Evolutionary conservation across 2,113 vertebrate species (phyloP).

Genomic region (Hirundichthys speculiger): DNA sequence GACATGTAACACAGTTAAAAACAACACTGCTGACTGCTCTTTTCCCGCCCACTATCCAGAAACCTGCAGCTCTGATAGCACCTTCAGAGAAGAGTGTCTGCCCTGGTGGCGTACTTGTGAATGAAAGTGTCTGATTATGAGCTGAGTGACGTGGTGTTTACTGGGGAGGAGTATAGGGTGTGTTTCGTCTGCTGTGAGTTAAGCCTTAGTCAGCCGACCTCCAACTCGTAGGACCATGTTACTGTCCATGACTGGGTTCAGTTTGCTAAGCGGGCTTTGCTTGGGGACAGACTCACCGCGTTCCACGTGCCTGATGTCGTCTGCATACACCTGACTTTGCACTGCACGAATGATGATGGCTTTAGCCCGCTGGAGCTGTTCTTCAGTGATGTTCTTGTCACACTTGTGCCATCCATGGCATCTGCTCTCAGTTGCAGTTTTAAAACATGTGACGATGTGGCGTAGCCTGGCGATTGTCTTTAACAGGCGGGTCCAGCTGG

Average conservation of each 20-base stretch:
- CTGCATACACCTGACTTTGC: too few relatives aligned
- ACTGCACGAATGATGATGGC: too few relatives aligned
- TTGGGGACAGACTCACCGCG: too few relatives aligned
- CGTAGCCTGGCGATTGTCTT: constrained; percentile 8
- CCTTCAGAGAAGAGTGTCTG: not conserved
- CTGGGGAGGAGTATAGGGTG: constrained; percentile 5
- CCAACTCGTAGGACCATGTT: too few relatives aligned
- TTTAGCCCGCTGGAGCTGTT: too few relatives aligned
- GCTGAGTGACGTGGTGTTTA: not conserved
- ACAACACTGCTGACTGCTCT: not conserved
- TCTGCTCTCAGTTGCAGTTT: too few relatives aligned
- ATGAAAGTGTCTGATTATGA: constrained; percentile 6
- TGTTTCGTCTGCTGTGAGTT: not conserved
- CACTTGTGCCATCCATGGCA: too few relatives aligned
- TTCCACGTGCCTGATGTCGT: too few relatives aligned
- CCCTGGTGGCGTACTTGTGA: not conserved
- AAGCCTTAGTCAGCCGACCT: not conserved
- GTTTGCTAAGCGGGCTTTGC: too few relatives aligned
- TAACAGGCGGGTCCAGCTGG: constrained; percentile 1
- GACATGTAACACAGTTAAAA: not conserved
- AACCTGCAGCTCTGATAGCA: not conserved
- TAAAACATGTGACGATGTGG: constrained; percentile 31
- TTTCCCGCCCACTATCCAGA: not conserved
- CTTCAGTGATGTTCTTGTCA: too few relatives aligned
- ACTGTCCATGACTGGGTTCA: too few relatives aligned